Percentiles rank a stretch among this genome's conserved stretches.
Conservation (phyloP, 2,113 vertebrate species). For the Alosa alosa region DNA sequence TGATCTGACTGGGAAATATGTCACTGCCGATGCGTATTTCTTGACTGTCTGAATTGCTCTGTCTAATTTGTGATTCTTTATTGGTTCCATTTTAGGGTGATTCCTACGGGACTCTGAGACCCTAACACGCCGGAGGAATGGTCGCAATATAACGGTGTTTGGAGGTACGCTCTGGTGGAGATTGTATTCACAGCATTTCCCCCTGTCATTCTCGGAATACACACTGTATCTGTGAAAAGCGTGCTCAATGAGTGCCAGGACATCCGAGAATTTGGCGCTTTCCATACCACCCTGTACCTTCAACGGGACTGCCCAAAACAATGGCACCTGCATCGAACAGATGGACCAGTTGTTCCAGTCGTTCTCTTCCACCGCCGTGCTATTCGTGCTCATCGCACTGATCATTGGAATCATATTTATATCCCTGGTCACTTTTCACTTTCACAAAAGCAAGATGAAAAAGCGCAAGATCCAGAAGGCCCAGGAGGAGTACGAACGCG, state of each 20-base stretch:
- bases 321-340: constrained; percentile 77
- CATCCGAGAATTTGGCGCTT: constrained; percentile 79
- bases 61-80: constrained; percentile 35
- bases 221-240: constrained; percentile 48
- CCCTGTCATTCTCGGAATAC: constrained; percentile 33
- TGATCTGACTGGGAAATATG: constrained; percentile 1
- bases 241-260: constrained; percentile 83
- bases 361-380: constrained; percentile 83
- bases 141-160: constrained; percentile 36
- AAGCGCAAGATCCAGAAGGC: constrained; percentile 86
- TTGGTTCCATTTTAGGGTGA: constrained; percentile 49
- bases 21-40: constrained; percentile 11
- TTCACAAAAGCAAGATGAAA: constrained; percentile 89
- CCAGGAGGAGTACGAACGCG: constrained; percentile 86
- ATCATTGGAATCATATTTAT: constrained; percentile 82
- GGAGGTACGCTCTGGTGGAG: constrained; percentile 32
- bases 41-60: constrained; percentile 10
- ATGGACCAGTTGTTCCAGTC: constrained; percentile 84
- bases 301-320: constrained; percentile 75
- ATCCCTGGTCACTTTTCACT: constrained; percentile 83
- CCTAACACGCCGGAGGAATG: constrained; percentile 46
- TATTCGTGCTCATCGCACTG: constrained; percentile 79
- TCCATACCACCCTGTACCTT: constrained; percentile 79
- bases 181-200: constrained; percentile 29
- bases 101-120: constrained; percentile 40